Base-by-base conservation (phyloP, 2,113 vertebrate genomes). In the Cheilinus undulatus region DNA sequence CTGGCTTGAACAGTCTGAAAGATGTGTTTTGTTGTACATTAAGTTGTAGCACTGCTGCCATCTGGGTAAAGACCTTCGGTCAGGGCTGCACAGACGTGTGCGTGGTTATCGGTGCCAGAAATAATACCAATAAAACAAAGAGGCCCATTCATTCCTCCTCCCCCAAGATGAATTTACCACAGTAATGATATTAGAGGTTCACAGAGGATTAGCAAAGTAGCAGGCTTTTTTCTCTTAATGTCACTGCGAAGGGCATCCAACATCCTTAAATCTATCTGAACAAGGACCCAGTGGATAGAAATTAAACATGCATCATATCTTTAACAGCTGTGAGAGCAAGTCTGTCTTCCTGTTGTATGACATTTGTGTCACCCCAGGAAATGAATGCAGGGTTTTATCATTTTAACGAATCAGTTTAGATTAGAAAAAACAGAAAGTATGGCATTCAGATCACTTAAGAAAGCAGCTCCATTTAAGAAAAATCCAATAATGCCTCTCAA, bases 121-220 rank as follows among this genome's bases (percentile, higher is more conserved):
- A 93, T 91, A 95, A 94, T 93, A 94, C 83, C 86, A 90, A 93
- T 94, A 93, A 93, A 93, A 94, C 89, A 93, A 90, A 91, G 87
- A 84, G 89, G 89, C 86, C 86, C 72, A 89, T 91, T 90, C 86
- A 90, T 80, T 80, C 85, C 82, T 89, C 82, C 82, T 82, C 85
- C 84, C 82, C 82, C 71, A 80, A 90, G 89, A 92, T 91, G 85
- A 88, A 91, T 91, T 92, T 89, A 82, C 84, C 36, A 17, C 79
- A 63, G 80, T 91, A 88, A 89, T 90, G 91, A 93, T 91, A 92
- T 93, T 91, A 82, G 73, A 87, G 63, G 76, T 86, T 91, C 80
- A 78, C 86, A 78, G 78, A 88, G 84, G 88, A 91, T 92, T 86
- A 90, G 80, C 68, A 82, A 85, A 82, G 85, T 86, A 86, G 79